phyloP scores from a whole-genome alignment of 2,797 vertebrate species.

The Monodelphis domestica region DNA sequence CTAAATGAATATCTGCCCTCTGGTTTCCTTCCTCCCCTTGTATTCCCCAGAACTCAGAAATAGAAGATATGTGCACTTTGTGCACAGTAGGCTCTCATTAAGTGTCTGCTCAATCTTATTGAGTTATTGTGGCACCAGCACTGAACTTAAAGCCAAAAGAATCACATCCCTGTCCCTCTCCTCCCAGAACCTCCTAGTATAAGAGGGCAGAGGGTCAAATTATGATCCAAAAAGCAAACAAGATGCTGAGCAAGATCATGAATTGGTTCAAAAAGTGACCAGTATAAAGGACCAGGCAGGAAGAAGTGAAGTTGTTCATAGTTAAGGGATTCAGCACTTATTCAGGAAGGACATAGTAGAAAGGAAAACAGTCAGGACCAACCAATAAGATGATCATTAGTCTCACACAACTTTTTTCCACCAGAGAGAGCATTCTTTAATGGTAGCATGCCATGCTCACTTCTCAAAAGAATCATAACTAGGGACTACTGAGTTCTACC shows the following conservation, averaged over 20 bases:
- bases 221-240: too few species aligned
- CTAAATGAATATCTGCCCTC: background rate
- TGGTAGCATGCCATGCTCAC: too few species aligned
- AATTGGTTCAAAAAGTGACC: too few species aligned
- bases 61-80: background rate
- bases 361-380: too few species aligned
- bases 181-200: background rate
- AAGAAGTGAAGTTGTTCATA: background rate
- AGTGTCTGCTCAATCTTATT: background rate
- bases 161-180: too few species aligned
- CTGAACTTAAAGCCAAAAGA: background rate
- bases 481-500: background rate
- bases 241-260: too few species aligned
- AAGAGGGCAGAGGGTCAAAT: background rate
- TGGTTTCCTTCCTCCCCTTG: background rate
- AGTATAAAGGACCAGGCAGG: background rate
- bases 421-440: too few species aligned
- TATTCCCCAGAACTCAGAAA: slow-evolving; percentile 15
- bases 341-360: too few species aligned
- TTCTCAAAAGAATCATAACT: too few species aligned
- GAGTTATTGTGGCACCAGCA: background rate
- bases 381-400: too few species aligned
- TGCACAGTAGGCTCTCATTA: background rate
- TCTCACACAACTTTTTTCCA: too few species aligned
- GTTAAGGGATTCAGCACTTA: too few species aligned